A percentile compares a stretch with the other conserved stretches of the same genome.
Evolutionary conservation across 1,140 invertebrate genomes (phyloP).

Genomic region (Battus philenor): DNA sequence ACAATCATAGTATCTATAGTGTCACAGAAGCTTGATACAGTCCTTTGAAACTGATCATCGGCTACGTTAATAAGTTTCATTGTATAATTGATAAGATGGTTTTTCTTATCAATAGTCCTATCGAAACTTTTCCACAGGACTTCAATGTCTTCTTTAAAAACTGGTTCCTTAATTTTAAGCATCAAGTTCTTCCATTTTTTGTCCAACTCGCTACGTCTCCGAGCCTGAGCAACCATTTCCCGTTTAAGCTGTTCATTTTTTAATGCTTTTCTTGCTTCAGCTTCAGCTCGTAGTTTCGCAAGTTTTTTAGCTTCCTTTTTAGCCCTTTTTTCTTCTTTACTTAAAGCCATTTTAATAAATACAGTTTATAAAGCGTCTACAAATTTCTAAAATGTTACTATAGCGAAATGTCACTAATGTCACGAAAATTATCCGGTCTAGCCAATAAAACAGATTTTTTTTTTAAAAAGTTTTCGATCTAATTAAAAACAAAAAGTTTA

Average conservation of each 20-base stretch:
- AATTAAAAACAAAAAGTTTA: no score
- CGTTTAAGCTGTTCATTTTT: constrained; percentile 49
- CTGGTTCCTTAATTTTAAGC: constrained; percentile 61
- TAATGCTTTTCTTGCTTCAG: constrained; percentile 37
- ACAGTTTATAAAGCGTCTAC: no score
- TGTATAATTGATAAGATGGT: constrained; percentile 45
- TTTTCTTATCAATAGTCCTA: constrained; percentile 57
- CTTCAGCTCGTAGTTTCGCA: constrained; percentile 44
- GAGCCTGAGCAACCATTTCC: constrained; percentile 47
- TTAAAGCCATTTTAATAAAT: constrained; percentile 50
- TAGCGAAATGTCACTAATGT: no score
- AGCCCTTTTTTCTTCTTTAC: constrained; percentile 55
- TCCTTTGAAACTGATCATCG: constrained; percentile 63
- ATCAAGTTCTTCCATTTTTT: constrained; percentile 53
- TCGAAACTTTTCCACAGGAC: constrained; percentile 64
- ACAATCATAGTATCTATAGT: constrained; percentile 61
- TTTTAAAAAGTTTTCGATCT: no score
- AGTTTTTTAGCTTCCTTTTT: constrained; percentile 53
- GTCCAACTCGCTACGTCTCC: constrained; percentile 40
- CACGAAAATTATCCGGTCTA: no score
- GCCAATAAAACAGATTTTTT: no score
- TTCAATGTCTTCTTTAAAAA: constrained; percentile 60
- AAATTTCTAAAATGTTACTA: no score
- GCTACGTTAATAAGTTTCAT: constrained; percentile 50
- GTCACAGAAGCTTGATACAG: constrained; percentile 58